phyloP scores from a whole-genome alignment of 2,797 vertebrate species.

The Brachyrhaphis roseni region DNA sequence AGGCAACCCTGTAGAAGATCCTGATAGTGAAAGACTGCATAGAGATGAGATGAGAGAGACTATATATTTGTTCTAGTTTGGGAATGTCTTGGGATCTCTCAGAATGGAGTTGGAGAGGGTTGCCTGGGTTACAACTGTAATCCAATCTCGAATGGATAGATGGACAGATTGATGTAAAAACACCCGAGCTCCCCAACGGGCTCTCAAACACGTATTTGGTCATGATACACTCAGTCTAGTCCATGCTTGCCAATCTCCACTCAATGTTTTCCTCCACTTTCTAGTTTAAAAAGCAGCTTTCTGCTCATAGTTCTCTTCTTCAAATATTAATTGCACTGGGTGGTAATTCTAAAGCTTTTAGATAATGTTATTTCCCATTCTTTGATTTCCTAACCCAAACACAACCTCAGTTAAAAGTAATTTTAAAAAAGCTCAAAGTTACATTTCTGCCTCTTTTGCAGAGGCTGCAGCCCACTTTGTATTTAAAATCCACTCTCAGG shows the following conservation, averaged over 20 bases:
- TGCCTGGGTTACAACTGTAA: background rate
- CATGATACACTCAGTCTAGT: background rate
- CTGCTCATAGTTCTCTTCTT: slow-evolving; percentile 18
- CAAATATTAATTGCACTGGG: slow-evolving; percentile 16
- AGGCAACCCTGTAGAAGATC: background rate
- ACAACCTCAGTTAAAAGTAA: slow-evolving; percentile 15
- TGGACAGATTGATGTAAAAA: background rate
- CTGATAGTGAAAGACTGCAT: background rate
- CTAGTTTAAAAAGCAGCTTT: background rate
- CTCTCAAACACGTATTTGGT: background rate
- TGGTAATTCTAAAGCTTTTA: slow-evolving; percentile 38
- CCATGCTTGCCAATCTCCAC: background rate
- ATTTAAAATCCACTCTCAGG: slow-evolving; percentile 38
- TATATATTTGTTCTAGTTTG: background rate
- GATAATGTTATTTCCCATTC: slow-evolving; percentile 36
- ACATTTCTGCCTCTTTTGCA: slow-evolving; percentile 21
- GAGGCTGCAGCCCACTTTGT: slow-evolving; percentile 8
- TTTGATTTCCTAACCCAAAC: slow-evolving; percentile 22
- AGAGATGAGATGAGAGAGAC: background rate
- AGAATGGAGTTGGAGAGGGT: background rate
- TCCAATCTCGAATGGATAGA: background rate
- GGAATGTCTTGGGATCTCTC: background rate
- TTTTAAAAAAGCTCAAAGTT: slow-evolving; percentile 26
- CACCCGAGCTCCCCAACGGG: background rate
- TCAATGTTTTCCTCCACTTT: background rate